Evolutionary conservation across 2,888 invertebrate genomes (phyloP).

Genomic region (Drosophila barbarae): DNA sequence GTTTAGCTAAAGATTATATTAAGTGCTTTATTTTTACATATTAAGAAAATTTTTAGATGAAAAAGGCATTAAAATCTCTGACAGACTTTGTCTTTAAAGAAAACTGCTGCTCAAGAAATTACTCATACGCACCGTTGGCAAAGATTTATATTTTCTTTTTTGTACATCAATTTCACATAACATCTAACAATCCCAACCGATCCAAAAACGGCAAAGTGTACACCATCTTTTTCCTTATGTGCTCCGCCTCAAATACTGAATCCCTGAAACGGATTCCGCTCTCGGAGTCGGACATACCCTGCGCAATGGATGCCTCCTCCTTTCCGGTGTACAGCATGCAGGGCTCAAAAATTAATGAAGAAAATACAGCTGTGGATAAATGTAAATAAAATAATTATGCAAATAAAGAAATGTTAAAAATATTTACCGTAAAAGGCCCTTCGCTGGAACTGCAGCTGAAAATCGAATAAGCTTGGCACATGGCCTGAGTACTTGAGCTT

Average conservation of each 20-base stretch:
- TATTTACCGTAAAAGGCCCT: slow-evolving; percentile 54
- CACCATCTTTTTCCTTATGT: slow-evolving; percentile 67
- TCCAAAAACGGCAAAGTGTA: slow-evolving; percentile 75
- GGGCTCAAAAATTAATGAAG: slow-evolving; percentile 70
- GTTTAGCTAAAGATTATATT: not conserved
- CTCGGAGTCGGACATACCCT: slow-evolving; percentile 64
- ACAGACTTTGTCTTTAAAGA: not conserved
- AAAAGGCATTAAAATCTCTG: not conserved
- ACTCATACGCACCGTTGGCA: not conserved
- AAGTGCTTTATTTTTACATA: too few relatives aligned
- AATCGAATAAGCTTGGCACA: slow-evolving; percentile 71
- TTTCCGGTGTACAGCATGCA: slow-evolving; percentile 70
- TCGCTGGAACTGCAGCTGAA: slow-evolving; percentile 49
- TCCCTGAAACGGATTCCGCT: slow-evolving; percentile 64
- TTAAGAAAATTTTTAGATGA: not conserved
- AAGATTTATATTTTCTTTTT: not conserved
- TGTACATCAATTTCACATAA: slow-evolving; percentile 18
- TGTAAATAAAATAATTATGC: not conserved
- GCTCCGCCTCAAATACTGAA: slow-evolving; percentile 62
- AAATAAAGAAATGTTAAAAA: not conserved
- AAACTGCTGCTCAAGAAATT: not conserved
- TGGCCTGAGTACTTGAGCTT: slow-evolving; percentile 46
- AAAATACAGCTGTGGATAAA: slow-evolving; percentile 64
- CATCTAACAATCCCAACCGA: slow-evolving; percentile 74
- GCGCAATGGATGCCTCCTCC: slow-evolving; percentile 71